Evolutionary conservation across 2,113 vertebrate species (phyloP).

Genomic region (Austrofundulus limnaeus): DNA sequence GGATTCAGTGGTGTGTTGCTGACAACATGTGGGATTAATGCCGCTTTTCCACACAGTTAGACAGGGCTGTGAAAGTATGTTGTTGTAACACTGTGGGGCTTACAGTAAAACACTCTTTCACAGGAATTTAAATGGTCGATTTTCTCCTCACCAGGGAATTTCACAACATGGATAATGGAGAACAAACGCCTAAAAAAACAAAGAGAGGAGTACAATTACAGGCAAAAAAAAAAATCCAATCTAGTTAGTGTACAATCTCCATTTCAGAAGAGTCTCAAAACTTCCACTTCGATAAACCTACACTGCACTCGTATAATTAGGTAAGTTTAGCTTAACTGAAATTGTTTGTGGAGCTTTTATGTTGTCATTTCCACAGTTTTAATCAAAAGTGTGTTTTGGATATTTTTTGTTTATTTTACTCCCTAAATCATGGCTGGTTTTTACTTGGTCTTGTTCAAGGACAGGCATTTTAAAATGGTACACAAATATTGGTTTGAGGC

Average conservation of each 20-base stretch:
- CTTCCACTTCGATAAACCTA: too few relatives aligned
- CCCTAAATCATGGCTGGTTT: not conserved
- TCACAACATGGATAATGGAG: not conserved
- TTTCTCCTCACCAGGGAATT: conserved; percentile 1
- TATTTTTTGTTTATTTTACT: not conserved
- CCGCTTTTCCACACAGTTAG: not conserved
- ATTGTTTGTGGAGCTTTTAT: not conserved
- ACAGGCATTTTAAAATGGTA: too few relatives aligned
- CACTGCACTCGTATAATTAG: too few relatives aligned
- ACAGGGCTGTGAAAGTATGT: not conserved
- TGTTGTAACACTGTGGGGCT: not conserved
- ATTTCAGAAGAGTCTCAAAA: too few relatives aligned
- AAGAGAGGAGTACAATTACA: too few relatives aligned
- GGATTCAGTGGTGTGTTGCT: conserved; percentile 1
- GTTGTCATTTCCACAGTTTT: not conserved
- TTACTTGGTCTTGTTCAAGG: too few relatives aligned
- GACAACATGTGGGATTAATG: conserved; percentile 1
- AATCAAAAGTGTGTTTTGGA: not conserved
- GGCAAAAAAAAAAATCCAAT: too few relatives aligned
- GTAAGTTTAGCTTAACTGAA: not conserved
- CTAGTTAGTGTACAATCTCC: too few relatives aligned
- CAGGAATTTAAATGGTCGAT: not conserved
- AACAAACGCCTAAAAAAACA: conserved; percentile 1
- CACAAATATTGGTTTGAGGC: too few relatives aligned
- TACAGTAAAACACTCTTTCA: not conserved